Evolutionary conservation across 2,888 invertebrate species (phyloP).

Genomic region (Ectemnius continuus): DNA sequence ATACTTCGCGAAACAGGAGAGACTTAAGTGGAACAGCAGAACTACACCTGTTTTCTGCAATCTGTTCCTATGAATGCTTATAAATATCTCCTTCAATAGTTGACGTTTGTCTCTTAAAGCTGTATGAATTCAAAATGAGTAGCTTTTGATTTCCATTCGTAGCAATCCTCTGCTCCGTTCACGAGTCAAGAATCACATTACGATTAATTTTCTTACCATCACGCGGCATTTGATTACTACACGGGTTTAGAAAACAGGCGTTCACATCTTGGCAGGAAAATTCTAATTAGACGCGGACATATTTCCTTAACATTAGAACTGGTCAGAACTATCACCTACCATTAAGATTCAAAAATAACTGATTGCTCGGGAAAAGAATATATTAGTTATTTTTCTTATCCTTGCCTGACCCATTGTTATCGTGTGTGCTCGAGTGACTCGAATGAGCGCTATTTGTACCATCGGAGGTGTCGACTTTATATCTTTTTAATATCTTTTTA

Average conservation of each 20-base stretch:
- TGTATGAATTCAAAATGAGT: slow-evolving; percentile 31
- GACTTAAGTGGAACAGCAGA: not conserved
- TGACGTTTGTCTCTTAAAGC: slow-evolving; percentile 41
- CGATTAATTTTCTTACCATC: slow-evolving; percentile 4
- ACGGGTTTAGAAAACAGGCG: slow-evolving; percentile 16
- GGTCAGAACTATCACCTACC: slow-evolving; percentile 7
- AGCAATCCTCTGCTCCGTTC: not conserved
- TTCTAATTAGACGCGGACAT: slow-evolving; percentile 19
- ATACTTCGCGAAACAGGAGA: slow-evolving; percentile 37
- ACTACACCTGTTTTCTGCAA: slow-evolving; percentile 7
- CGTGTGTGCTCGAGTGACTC: slow-evolving; percentile 20
- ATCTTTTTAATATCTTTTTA: slow-evolving; percentile 64
- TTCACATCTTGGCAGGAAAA: slow-evolving; percentile 17
- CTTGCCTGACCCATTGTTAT: slow-evolving; percentile 26
- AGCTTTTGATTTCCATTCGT: slow-evolving; percentile 33
- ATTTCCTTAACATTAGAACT: slow-evolving; percentile 10
- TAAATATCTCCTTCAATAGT: slow-evolving; percentile 33
- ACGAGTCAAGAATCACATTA: not conserved
- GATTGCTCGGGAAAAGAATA: slow-evolving; percentile 5
- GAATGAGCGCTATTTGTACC: slow-evolving; percentile 12
- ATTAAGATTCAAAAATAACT: slow-evolving; percentile 16
- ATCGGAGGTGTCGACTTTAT: slow-evolving; percentile 60
- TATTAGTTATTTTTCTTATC: slow-evolving; percentile 53
- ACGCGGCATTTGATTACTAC: slow-evolving; percentile 22
- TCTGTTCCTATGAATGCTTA: slow-evolving; percentile 53